These are phyloP conservation scores for Drosophila pseudotakahashii DNA, from an alignment of 2,888 invertebrate species.

Conservation along the genomic window DNA sequence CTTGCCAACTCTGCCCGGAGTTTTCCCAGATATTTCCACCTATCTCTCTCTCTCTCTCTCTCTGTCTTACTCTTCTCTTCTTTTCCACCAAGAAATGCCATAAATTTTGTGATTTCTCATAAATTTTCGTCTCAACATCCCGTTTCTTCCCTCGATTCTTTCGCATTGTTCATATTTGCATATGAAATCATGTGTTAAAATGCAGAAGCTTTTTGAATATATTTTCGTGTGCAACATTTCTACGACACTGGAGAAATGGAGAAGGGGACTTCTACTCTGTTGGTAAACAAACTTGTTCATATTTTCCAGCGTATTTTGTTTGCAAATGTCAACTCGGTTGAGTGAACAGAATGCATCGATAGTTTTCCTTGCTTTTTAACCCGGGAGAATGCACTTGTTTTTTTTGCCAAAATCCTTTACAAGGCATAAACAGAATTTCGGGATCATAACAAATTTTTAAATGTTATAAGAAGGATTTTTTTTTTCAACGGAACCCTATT, in stretches of 20 bases:
- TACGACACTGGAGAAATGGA: conserved; percentile 5
- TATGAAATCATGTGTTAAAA: conserved; percentile 77
- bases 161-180: conserved; percentile 68
- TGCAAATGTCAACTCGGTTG: conserved; percentile 32
- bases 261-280: not conserved
- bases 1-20: conserved; percentile 34
- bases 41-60: not conserved
- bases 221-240: conserved; percentile 47
- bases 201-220: conserved; percentile 51
- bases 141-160: conserved; percentile 2
- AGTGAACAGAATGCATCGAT: conserved; percentile 27
- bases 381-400: not conserved
- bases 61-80: too few species aligned
- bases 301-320: conserved; percentile 23
- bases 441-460: not conserved
- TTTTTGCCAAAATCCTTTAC: not conserved
- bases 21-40: conserved; percentile 10
- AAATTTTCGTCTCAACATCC: conserved; percentile 46
- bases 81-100: conserved; percentile 55
- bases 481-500: not conserved
- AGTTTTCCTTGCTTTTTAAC: not conserved
- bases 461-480: not conserved
- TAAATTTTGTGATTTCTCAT: conserved; percentile 72
- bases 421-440: not conserved
- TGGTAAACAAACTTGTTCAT: conserved; percentile 33